These are phyloP conservation scores for Connochaetes taurinus DNA, from an alignment of 2,113 vertebrate species.

Conservation along the genomic window DNA sequence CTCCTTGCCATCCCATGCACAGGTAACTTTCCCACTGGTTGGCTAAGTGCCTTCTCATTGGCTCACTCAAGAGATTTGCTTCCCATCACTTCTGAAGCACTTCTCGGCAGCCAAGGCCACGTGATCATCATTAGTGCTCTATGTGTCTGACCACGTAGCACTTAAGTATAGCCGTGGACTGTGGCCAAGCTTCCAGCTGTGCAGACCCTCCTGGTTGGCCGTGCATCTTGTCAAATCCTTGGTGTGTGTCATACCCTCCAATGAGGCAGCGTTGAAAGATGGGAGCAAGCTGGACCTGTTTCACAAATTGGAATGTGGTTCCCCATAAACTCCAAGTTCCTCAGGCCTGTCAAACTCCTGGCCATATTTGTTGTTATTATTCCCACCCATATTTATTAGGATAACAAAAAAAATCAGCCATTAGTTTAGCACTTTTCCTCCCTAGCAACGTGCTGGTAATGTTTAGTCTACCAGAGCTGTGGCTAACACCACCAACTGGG, in stretches of 20 bases:
- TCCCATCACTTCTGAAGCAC: neutral
- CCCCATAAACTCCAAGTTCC: neutral
- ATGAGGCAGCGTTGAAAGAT: neutral
- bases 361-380: neutral
- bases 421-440: neutral
- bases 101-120: slow-evolving; percentile 59
- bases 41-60: neutral
- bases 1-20: neutral
- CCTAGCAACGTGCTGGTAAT: neutral
- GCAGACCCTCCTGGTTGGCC: neutral
- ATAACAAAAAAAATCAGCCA: neutral
- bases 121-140: slow-evolving; percentile 53
- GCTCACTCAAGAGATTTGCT: slow-evolving; percentile 3
- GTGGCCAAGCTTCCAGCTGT: slow-evolving; percentile 55
- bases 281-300: neutral
- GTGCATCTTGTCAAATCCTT: neutral
- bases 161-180: slow-evolving; percentile 70
- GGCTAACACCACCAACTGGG: neutral
- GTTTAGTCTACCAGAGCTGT: neutral
- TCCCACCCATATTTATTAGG: neutral
- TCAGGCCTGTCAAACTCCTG: neutral
- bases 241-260: neutral
- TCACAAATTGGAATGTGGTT: neutral
- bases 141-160: slow-evolving; percentile 14
- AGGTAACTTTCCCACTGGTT: accelerated